Evolutionary conservation across 2,888 invertebrate genomes (phyloP).

Genomic region (Pammene fasciana): DNA sequence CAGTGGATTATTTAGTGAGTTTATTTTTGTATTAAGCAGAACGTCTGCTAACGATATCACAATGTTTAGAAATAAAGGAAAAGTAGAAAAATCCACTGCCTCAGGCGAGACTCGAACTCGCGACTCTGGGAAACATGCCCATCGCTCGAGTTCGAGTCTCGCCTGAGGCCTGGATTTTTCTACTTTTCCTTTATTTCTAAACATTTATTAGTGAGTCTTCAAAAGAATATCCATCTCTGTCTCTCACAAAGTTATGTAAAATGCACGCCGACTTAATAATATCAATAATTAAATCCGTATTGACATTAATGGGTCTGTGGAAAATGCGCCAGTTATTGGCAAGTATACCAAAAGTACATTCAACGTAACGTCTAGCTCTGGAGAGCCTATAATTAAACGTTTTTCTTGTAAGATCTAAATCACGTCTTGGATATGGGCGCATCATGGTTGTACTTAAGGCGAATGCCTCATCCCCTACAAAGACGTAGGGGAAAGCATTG

Average conservation of each 20-base stretch:
- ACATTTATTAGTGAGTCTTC: neutral
- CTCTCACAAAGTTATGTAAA: constrained; percentile 36
- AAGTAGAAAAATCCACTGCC: too few species aligned
- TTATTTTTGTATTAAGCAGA: too few species aligned
- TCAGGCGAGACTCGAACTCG: too few species aligned
- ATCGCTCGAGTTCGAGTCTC: too few species aligned
- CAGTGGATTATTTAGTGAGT: neutral
- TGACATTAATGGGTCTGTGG: constrained; percentile 38
- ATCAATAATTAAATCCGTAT: constrained; percentile 36
- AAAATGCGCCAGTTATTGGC: constrained; percentile 43
- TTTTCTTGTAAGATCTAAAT: constrained; percentile 33
- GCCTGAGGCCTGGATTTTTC: too few species aligned
- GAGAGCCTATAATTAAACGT: constrained; percentile 40
- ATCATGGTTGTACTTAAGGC: constrained; percentile 32
- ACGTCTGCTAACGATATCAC: too few species aligned
- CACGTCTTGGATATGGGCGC: constrained; percentile 38
- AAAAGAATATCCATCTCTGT: constrained; percentile 13
- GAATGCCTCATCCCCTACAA: constrained; percentile 40
- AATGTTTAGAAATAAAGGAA: too few species aligned
- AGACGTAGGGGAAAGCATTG: constrained; percentile 26
- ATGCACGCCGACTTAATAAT: constrained; percentile 40
- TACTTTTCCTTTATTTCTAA: too few species aligned
- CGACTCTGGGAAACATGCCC: too few species aligned
- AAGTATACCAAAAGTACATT: constrained; percentile 41
- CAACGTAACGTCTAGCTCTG: constrained; percentile 40